phyloP scores from a whole-genome alignment of 2,797 vertebrate genomes.

The Tolypeutes matacus region DNA sequence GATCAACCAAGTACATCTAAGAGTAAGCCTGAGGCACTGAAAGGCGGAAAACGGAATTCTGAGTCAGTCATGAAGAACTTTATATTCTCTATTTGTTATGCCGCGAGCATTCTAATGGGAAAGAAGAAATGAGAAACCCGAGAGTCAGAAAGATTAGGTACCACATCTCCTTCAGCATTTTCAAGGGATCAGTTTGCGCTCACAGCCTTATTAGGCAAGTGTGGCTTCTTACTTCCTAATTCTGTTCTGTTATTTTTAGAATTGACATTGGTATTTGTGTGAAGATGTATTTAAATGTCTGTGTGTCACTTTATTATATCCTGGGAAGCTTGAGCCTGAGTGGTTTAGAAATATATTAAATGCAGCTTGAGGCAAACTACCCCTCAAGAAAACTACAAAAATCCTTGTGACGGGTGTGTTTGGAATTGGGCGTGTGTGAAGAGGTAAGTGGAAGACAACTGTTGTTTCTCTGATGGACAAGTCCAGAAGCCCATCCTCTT shows the following conservation, averaged over 20 bases:
- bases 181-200: not conserved
- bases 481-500: slow-evolving; percentile 18
- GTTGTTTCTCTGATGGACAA: slow-evolving; percentile 78
- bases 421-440: slow-evolving; percentile 78
- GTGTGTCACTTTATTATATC: slow-evolving; percentile 76
- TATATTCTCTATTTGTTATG: not conserved
- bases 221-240: slow-evolving; percentile 46
- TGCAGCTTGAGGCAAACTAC: slow-evolving; percentile 74
- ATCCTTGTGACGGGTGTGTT: slow-evolving; percentile 77
- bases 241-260: slow-evolving; percentile 78
- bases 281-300: not conserved
- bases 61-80: not conserved
- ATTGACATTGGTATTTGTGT: slow-evolving; percentile 72
- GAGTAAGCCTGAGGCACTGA: not conserved
- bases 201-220: slow-evolving; percentile 20
- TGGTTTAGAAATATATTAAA: slow-evolving; percentile 72
- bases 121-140: slow-evolving; percentile 48
- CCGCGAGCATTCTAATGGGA: not conserved
- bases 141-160: slow-evolving; percentile 72
- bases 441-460: slow-evolving; percentile 74
- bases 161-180: slow-evolving; percentile 46
- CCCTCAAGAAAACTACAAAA: slow-evolving; percentile 75
- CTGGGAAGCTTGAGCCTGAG: slow-evolving; percentile 82
- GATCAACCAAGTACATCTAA: not conserved
- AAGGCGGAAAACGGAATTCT: not conserved